Conservation (phyloP, 1,140 invertebrate species). For the Nasonia vitripennis region DNA sequence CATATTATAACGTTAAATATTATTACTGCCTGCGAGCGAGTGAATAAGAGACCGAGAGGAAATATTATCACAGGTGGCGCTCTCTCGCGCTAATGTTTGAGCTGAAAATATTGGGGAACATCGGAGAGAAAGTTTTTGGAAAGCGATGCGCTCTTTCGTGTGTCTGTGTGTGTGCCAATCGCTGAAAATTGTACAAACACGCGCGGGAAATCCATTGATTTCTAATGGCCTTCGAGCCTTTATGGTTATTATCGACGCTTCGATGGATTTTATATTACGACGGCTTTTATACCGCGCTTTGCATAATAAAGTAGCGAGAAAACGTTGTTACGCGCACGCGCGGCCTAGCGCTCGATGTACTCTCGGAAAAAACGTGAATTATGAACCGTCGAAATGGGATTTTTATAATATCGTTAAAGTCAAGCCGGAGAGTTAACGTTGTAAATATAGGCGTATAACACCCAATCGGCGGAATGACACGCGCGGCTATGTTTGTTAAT, state of each 20-base stretch:
- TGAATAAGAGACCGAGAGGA: neutral
- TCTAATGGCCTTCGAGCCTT: neutral
- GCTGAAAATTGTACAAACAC: neutral
- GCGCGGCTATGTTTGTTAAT: neutral
- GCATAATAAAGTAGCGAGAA: neutral
- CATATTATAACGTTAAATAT: slow-evolving; percentile 36
- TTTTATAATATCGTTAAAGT: neutral
- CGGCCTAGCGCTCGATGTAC: neutral
- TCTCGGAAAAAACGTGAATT: neutral
- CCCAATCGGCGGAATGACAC: neutral
- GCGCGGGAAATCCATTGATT: slow-evolving; percentile 8
- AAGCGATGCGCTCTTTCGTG: neutral
- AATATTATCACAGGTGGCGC: slow-evolving; percentile 48
- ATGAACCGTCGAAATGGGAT: neutral
- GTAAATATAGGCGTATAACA: neutral
- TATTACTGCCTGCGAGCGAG: neutral
- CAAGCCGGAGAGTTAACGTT: neutral
- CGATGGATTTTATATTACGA: slow-evolving; percentile 5
- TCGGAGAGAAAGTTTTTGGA: slow-evolving; percentile 30
- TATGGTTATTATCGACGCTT: neutral
- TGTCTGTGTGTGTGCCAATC: neutral
- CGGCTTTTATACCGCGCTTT: neutral
- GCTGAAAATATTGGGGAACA: slow-evolving; percentile 28
- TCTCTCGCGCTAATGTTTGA: slow-evolving; percentile 1
- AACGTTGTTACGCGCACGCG: neutral